Conservation (phyloP, 2,888 invertebrate species). For the Phoronis australis region DNA sequence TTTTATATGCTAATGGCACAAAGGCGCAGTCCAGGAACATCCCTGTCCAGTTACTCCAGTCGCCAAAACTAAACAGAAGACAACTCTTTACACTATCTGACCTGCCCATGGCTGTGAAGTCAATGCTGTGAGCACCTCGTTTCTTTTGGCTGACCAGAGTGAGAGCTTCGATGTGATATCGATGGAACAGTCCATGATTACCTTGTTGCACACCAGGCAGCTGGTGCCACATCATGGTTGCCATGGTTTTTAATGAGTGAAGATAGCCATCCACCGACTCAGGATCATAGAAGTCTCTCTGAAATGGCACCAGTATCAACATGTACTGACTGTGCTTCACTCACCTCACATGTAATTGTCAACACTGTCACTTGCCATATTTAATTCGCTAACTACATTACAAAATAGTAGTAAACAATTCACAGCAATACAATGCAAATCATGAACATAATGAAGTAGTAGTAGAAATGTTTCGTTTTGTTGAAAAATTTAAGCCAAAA, state of each 20-base stretch:
- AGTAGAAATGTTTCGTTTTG: too few relatives aligned
- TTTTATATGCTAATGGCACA: too few relatives aligned
- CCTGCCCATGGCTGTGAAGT: constrained; percentile 36
- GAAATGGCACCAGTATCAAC: too few relatives aligned
- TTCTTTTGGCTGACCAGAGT: constrained; percentile 45
- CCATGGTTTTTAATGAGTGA: constrained; percentile 68
- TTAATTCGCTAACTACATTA: neutral
- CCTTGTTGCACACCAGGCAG: constrained; percentile 88
- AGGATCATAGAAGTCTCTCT: constrained; percentile 32
- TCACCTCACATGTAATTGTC: neutral
- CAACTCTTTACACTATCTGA: constrained; percentile 10
- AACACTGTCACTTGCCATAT: neutral
- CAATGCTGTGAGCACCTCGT: constrained; percentile 17
- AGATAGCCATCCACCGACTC: constrained; percentile 58
- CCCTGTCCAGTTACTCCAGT: too few relatives aligned
- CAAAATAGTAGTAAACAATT: neutral
- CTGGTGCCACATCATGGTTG: constrained; percentile 74
- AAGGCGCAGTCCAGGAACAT: too few relatives aligned
- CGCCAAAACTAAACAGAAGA: too few relatives aligned
- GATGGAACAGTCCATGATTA: constrained; percentile 86
- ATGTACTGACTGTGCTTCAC: too few relatives aligned
- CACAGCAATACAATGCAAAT: too few relatives aligned
- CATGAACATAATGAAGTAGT: too few relatives aligned
- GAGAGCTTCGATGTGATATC: constrained; percentile 56
- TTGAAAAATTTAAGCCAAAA: too few relatives aligned